Evolutionary conservation across 2,113 vertebrate species (phyloP).

Genomic region (Myotis yumanensis): DNA sequence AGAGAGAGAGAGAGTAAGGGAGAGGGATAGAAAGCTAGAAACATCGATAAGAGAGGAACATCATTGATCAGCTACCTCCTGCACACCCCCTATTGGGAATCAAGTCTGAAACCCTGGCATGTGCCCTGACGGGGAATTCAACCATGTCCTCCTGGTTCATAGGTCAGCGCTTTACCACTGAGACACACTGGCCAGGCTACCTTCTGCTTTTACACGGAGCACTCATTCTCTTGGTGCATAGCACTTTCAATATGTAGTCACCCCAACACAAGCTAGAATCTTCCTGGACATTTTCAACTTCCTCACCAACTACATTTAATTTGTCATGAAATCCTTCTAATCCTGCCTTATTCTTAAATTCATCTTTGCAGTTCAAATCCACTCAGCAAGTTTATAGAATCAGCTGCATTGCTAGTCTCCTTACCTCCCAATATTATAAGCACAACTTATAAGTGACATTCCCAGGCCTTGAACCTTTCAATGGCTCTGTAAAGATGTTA

Average conservation of each 20-base stretch:
- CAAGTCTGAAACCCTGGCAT: too few species aligned
- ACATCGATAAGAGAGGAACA: too few species aligned
- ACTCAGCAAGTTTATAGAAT: background rate
- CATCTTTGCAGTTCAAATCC: background rate
- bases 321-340: background rate
- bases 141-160: too few species aligned
- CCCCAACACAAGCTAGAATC: background rate
- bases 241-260: background rate
- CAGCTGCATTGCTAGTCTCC: background rate
- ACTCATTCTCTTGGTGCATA: background rate
- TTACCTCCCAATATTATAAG: background rate
- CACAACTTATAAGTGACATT: background rate
- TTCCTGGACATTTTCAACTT: background rate
- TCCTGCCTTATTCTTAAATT: background rate
- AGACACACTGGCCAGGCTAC: background rate
- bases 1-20: too few species aligned
- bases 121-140: too few species aligned
- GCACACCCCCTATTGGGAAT: too few species aligned
- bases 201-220: background rate
- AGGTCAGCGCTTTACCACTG: too few species aligned
- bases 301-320: background rate
- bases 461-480: background rate
- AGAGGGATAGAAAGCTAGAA: too few species aligned
- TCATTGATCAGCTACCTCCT: too few species aligned
- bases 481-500: background rate